Percentiles rank a stretch among this genome's conserved stretches.
Conservation (phyloP, 2,113 vertebrate genomes). For the Willisornis vidua region DNA sequence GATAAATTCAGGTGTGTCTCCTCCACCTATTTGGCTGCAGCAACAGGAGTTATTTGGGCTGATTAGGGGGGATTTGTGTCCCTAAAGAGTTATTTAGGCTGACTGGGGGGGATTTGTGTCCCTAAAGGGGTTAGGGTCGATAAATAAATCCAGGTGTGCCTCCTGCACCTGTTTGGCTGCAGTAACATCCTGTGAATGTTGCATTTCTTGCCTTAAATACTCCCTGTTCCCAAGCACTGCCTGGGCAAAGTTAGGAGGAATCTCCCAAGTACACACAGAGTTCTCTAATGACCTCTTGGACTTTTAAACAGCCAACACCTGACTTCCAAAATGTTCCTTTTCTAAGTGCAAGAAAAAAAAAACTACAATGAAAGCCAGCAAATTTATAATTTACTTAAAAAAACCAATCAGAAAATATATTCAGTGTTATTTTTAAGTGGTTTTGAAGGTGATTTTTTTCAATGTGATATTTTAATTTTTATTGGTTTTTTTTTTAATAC, state of each 20-base stretch:
- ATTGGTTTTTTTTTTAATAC: neutral
- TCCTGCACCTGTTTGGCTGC: too few relatives aligned
- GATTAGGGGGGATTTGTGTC: too few relatives aligned
- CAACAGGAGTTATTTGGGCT: neutral
- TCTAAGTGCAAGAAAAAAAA: neutral
- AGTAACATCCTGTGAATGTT: neutral
- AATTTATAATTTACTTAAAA: neutral
- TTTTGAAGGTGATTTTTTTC: too few relatives aligned
- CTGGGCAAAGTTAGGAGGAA: neutral
- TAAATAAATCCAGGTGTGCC: too few relatives aligned
- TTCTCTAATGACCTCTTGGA: neutral
- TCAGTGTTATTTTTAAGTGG: too few relatives aligned
- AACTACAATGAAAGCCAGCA: neutral
- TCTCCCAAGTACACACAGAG: neutral
- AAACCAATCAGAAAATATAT: neutral
- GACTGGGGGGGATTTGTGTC: too few relatives aligned
- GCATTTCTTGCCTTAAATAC: neutral
- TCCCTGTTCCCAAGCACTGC: neutral
- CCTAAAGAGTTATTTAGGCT: too few relatives aligned
- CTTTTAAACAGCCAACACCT: neutral
- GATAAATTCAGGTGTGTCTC: accelerated
- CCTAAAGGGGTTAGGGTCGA: too few relatives aligned
- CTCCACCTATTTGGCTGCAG: neutral
- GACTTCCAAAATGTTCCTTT: neutral
- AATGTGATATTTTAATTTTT: too few relatives aligned